Percentiles rank a stretch among this genome's conserved stretches.
Conservation (phyloP, 2,113 vertebrate species). For the Tympanuchus pallidicinctus region DNA sequence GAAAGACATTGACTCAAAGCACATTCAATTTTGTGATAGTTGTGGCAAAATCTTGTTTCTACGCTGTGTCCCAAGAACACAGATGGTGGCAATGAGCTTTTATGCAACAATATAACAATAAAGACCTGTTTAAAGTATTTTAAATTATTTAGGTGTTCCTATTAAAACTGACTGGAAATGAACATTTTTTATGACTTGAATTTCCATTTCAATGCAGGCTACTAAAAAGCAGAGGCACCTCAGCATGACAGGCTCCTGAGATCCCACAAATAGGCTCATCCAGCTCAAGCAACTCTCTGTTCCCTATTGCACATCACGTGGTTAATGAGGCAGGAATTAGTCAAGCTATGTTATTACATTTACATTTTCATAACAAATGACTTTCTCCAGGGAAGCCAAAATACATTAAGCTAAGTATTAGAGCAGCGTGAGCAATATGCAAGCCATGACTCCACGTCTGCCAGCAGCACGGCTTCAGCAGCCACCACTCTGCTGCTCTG, state of each 20-base stretch:
- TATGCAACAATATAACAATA: neutral
- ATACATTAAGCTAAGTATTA: accelerated
- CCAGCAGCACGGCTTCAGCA: neutral
- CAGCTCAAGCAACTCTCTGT: neutral
- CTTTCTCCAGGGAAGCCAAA: slow-evolving; percentile 13
- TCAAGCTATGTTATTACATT: neutral
- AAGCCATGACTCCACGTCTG: accelerated
- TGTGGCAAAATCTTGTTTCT: neutral
- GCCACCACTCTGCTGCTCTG: neutral
- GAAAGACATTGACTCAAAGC: neutral
- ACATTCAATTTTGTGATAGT: neutral
- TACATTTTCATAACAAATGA: neutral
- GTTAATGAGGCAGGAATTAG: neutral
- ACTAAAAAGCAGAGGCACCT: accelerated
- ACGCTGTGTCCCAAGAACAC: neutral
- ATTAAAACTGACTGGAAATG: neutral
- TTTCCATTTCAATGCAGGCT: neutral
- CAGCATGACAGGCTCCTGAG: neutral
- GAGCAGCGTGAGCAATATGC: accelerated
- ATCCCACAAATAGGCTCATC: neutral
- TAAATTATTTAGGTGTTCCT: neutral
- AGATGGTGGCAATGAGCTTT: neutral
- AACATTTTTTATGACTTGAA: neutral
- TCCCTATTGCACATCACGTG: neutral
- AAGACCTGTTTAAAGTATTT: neutral